Base-by-base conservation (phyloP, 2,888 invertebrate genomes). In the Apodemia zela region DNA sequence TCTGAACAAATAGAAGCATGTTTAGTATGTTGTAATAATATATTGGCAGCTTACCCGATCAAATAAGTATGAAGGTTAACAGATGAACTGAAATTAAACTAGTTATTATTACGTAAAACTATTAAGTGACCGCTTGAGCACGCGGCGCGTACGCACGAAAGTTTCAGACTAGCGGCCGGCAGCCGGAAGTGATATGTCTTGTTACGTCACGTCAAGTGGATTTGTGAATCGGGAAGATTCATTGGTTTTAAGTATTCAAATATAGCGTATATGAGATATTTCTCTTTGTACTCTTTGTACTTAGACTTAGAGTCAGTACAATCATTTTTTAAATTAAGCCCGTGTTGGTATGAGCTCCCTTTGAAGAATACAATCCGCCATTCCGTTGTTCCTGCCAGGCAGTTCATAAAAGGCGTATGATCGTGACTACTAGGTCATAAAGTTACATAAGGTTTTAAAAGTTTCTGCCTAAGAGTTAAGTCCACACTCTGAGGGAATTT, bases 121-220 rank as follows among this genome's bases (percentile, higher is more conserved):
- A 18, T 61, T 33, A 21, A 47, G 17, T 17, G 7, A 17, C 33
- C 35, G 51, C 57, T 13, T 13, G 25, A 67, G 65, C 66, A 63
- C 15, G 49, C 54, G 66, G 69, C 68, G 67, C 71, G 64, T 54
- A 61, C 69, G 70, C 72, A 62, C 15, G 60, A 49, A 63, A 54
- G 18, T 61, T 64, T 62, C 64, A 66, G 68, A 68, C 69, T 69
- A 67, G 58, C 7, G 45, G 17, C 15, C 54, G 62, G 63, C 61
- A 59, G 60, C 29, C 61, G 61, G 49, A 59, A 65, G 60, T 18
- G 59, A 51, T 64, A 66, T 66, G 57, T 65, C 65, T 65, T 64
- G 63, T 61, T 61, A 51, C 51, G 59, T 42, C 61, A 33, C 61
- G 35, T 35, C 51, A 33, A 51, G 25, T 29, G 54, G 54, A 54